Evolutionary conservation across 2,113 vertebrate genomes (phyloP), one percentile per base, ranked within the genome.

Genomic region (Phainopepla nitens): DNA sequence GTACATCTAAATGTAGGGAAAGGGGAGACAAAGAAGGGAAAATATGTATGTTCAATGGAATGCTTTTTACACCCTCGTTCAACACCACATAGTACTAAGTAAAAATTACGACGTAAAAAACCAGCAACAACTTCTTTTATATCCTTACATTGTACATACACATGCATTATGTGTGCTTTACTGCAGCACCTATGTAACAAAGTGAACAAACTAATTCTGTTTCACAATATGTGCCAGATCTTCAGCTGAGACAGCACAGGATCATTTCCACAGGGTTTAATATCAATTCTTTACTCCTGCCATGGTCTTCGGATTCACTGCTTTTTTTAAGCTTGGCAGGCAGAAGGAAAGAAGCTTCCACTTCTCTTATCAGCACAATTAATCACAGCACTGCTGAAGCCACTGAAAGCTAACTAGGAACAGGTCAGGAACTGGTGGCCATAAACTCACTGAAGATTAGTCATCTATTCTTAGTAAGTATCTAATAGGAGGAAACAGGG

Each of bases 341-440:
- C 82, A 94, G 60, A 39, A 88, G 39, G 72, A 87, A 82, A 94
- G 82, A 73, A 83, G 76, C 72, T 90, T 93, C 62, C 68, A 70
- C 47, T 85, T 87, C 57, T 84, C 81, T 96, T 83, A 97, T 85
- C 81, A 82, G 70, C 36, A 44, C 56, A 88, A 90, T 91, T 90
- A 94, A 92, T 89, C 79, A 77, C 64, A 1, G 8, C 1, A 1
- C 35, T 61, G 70, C 79, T 77, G 39, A 70, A 91, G 76, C 47
- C 62, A 85, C 82, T 82, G 87, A 85, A 88, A 95, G 78, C 64
- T 66, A 77, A 83, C 44, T 54, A 60, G 60, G 82, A 91, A 13
- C 1, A 3, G 66, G 79, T 35, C 85, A 88, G 85, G 64, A 94
- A 70, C 85, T 77, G 28, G 3, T 83, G 56, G 71, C 82, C 87